phyloP scores from a whole-genome alignment of 2,888 invertebrate species.

The Conops quadrifasciatus region DNA sequence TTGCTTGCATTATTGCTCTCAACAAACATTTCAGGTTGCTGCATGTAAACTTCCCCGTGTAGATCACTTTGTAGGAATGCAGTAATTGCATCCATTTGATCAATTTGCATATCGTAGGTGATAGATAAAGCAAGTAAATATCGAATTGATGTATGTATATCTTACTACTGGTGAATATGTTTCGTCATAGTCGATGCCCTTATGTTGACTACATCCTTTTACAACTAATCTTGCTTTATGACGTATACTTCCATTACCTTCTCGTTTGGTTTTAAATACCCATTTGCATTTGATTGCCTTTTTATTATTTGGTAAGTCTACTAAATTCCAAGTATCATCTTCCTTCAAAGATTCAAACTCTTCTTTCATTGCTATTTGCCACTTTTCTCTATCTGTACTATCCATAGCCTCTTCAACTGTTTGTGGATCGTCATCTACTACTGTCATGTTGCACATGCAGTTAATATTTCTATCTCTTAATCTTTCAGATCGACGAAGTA shows the following conservation, averaged over 20 bases:
- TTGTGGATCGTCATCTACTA: slow-evolving; percentile 23
- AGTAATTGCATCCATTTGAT: slow-evolving; percentile 41
- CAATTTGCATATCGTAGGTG: slow-evolving; percentile 22
- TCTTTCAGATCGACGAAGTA: not conserved
- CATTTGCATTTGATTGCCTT: slow-evolving; percentile 38
- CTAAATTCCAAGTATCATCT: slow-evolving; percentile 15
- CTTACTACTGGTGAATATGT: slow-evolving; percentile 30
- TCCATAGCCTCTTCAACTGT: slow-evolving; percentile 23
- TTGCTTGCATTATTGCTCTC: not conserved
- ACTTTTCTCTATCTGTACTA: not conserved
- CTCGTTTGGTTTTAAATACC: slow-evolving; percentile 21
- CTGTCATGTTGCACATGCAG: not conserved
- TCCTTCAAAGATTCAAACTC: slow-evolving; percentile 26
- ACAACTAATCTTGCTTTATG: slow-evolving; percentile 19
- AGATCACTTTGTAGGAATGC: slow-evolving; percentile 41
- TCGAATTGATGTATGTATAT: not conserved
- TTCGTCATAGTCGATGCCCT: slow-evolving; percentile 28
- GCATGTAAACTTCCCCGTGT: slow-evolving; percentile 26
- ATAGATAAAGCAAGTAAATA: slow-evolving; percentile 9
- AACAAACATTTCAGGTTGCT: not conserved
- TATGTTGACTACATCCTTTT: slow-evolving; percentile 21
- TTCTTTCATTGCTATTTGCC: slow-evolving; percentile 22
- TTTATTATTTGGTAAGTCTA: not conserved
- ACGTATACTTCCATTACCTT: not conserved
- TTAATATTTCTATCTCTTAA: not conserved